phyloP scores from a whole-genome alignment of 1,140 invertebrate species.

The Pseudomyrmex pallidus region DNA sequence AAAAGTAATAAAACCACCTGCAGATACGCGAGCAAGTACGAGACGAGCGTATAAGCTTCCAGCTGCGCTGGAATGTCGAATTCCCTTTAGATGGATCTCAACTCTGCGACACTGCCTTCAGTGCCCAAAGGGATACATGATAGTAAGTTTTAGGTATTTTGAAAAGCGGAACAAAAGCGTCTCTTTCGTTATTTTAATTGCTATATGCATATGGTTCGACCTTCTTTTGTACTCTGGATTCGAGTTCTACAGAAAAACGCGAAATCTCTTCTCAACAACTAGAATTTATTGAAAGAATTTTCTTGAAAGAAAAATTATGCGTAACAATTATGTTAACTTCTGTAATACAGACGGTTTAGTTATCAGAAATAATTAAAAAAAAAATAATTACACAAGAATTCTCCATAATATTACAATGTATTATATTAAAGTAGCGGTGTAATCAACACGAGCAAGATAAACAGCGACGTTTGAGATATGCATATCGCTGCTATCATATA shows the following conservation, averaged over 20 bases:
- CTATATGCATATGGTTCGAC: too few species aligned
- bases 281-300: not conserved
- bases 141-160: not conserved
- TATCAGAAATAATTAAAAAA: not conserved
- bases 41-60: slow-evolving; percentile 47
- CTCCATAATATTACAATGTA: too few species aligned
- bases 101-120: slow-evolving; percentile 61
- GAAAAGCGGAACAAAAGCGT: not conserved
- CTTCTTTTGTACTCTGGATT: not conserved
- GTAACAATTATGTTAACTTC: not conserved
- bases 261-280: not conserved
- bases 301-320: not conserved
- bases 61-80: slow-evolving; percentile 73
- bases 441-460: not conserved
- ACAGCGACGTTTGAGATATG: not conserved
- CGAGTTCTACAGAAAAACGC: slow-evolving; percentile 1
- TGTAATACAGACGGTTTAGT: too few species aligned
- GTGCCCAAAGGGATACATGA: slow-evolving; percentile 29
- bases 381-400: too few species aligned
- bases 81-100: slow-evolving; percentile 62
- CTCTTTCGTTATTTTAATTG: not conserved
- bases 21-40: slow-evolving; percentile 55
- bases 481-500: not conserved
- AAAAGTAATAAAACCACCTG: slow-evolving; percentile 48
- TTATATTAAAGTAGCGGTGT: too few species aligned